These are phyloP conservation scores for Diachrysia chrysitis DNA, from an alignment of 2,888 invertebrate genomes.

Conservation along the genomic window DNA sequence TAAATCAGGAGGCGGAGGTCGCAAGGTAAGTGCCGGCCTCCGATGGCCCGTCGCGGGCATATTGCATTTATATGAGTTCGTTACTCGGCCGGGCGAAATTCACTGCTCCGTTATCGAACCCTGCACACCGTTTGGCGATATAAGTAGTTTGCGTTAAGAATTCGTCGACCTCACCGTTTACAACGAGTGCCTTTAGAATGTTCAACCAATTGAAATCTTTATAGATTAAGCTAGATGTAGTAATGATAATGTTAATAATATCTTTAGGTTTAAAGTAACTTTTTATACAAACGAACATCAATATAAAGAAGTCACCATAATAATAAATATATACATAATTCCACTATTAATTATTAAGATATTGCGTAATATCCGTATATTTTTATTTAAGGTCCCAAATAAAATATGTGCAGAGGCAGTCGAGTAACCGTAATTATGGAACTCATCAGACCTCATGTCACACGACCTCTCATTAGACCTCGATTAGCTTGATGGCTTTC, in stretches of 20 bases:
- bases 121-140: constrained; percentile 52
- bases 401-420: constrained; percentile 17
- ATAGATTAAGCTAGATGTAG: too few relatives aligned
- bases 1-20: constrained; percentile 73
- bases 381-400: neutral
- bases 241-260: constrained; percentile 19
- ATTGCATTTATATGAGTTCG: constrained; percentile 79
- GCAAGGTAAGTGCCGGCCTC: constrained; percentile 65
- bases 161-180: constrained; percentile 64
- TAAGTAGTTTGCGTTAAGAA: constrained; percentile 67
- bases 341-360: neutral
- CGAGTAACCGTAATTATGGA: constrained; percentile 23
- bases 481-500: constrained; percentile 40
- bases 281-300: neutral
- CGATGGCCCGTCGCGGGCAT: constrained; percentile 62
- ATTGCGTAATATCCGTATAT: neutral
- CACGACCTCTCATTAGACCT: constrained; percentile 51
- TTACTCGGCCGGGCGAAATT: constrained; percentile 65
- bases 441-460: constrained; percentile 33
- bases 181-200: constrained; percentile 13
- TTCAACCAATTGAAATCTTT: constrained; percentile 11
- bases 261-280: constrained; percentile 7
- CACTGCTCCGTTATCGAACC: constrained; percentile 67
- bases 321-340: neutral
- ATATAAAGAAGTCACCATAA: neutral